Conservation (phyloP, 2,797 vertebrate genomes). For the Sebastes minor region DNA sequence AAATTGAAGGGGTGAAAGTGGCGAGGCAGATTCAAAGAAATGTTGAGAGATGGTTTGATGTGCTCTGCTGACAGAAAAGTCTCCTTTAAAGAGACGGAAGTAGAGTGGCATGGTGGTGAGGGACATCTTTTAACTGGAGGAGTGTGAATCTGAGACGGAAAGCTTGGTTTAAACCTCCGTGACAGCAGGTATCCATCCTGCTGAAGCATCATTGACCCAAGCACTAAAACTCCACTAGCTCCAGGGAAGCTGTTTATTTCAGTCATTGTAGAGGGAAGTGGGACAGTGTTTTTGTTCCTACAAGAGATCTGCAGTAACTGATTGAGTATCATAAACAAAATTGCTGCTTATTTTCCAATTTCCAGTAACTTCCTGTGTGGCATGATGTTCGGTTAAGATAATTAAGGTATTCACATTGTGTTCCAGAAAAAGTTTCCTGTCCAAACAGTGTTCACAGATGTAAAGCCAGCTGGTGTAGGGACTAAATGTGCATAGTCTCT, state of each 20-base stretch:
- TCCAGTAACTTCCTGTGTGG: conserved; percentile 24
- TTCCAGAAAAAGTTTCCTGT: conserved; percentile 20
- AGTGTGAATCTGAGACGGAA: conserved; percentile 30
- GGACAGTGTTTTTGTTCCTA: not conserved
- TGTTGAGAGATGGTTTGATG: conserved; percentile 43
- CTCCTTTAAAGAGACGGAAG: conserved; percentile 1
- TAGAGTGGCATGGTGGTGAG: not conserved
- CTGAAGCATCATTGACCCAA: conserved; percentile 25
- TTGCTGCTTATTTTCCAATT: conserved; percentile 32
- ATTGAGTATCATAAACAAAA: conserved; percentile 16
- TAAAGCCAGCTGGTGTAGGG: conserved; percentile 40
- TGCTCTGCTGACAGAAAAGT: conserved; percentile 21
- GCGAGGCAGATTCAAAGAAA: conserved; percentile 29
- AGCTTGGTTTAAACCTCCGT: conserved; percentile 18
- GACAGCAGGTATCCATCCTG: conserved; percentile 27
- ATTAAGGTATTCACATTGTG: conserved; percentile 22
- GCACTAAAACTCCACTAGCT: conserved; percentile 3
- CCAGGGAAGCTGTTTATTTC: not conserved
- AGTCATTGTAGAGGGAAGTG: not conserved
- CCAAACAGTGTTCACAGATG: conserved; percentile 26
- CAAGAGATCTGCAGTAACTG: not conserved
- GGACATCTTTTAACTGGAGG: conserved; percentile 21
- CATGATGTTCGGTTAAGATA: conserved; percentile 19
- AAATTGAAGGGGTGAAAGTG: conserved; percentile 23
- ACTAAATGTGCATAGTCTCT: not conserved